Percentiles rank a stretch among this genome's conserved stretches.
Conservation (phyloP, 2,113 vertebrate species). For the Salvator merianae region DNA sequence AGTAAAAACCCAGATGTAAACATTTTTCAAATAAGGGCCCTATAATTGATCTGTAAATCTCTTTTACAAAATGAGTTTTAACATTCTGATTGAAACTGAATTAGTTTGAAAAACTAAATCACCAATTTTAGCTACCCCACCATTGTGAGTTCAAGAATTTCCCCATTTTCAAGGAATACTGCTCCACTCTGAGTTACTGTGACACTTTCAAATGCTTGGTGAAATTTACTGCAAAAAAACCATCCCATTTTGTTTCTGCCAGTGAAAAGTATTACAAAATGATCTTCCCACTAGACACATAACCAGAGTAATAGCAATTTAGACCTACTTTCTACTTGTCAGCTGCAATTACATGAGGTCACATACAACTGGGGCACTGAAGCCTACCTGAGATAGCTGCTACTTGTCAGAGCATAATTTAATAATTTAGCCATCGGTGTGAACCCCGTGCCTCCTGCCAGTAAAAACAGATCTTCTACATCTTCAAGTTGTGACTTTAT, state of each 20-base stretch:
- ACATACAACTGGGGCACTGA: neutral
- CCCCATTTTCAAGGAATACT: no score
- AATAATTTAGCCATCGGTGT: slow-evolving; percentile 94
- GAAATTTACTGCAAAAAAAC: neutral
- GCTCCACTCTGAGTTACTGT: no score
- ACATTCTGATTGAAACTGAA: no score
- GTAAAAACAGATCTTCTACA: slow-evolving; percentile 85
- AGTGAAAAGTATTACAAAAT: neutral
- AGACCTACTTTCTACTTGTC: neutral
- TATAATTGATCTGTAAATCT: no score
- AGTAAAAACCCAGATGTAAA: no score
- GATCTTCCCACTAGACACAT: neutral
- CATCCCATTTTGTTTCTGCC: neutral
- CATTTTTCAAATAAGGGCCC: no score
- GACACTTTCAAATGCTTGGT: no score
- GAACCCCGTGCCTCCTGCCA: slow-evolving; percentile 95
- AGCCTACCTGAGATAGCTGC: slow-evolving; percentile 79
- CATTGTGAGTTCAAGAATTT: no score
- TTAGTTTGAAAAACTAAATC: no score
- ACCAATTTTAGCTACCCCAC: no score
- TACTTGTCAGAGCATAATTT: slow-evolving; percentile 72
- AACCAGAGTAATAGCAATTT: neutral
- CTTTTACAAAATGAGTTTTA: no score
- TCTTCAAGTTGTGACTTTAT: slow-evolving; percentile 75
- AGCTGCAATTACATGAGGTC: neutral